Evolutionary conservation across 2,888 invertebrate species (phyloP), one percentile per base, ranked within the genome.

Genomic region (Stenoptilia bipunctidactyla): DNA sequence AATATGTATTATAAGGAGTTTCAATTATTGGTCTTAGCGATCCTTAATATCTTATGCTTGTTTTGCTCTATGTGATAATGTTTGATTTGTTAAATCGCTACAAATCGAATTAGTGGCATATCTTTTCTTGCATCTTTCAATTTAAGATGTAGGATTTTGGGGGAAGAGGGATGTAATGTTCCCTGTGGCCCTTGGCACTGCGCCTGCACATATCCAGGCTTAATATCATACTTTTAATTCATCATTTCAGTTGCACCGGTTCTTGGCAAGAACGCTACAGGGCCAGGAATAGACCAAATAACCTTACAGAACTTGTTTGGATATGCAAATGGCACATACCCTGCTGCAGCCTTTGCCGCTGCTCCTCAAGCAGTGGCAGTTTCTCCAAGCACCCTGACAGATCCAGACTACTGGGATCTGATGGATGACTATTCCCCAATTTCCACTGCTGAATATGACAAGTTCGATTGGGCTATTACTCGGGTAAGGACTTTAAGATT

Each of bases 391-490:
- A 65, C 66, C 0, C 46, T 63, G 1, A 54, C 63, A 0, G 61
- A 62, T 43, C 50, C 53, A 0, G 69, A 71, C 42, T 64, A 70
- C 42, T 64, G 61, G 58, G 71, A 75, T 1, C 44, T 45, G 0
- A 39, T 44, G 0, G 68, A 74, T 15, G 48, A 54, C 2, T 75
- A 61, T 43, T 55, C 49, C 5, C 2, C 10, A 6, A 67, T 66
- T 1, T 53, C 71, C 0, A 40, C 52, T 0, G 49, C 58, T 1
- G 73, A 79, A 40, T 83, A 87, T 46, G 90, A 90, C 49, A 71
- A 72, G 39, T 91, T 91, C 56, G 90, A 91, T 43, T 90, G 90
- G 90, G 82, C 82, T 38, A 58, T 91, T 14, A 80, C 90, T 13
- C 89, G 88, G 80, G 88, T 88, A 69, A 55, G 49, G 20, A 20